These are phyloP conservation scores for Archips xylosteana DNA, from an alignment of 2,888 invertebrate genomes.

Conservation along the genomic window DNA sequence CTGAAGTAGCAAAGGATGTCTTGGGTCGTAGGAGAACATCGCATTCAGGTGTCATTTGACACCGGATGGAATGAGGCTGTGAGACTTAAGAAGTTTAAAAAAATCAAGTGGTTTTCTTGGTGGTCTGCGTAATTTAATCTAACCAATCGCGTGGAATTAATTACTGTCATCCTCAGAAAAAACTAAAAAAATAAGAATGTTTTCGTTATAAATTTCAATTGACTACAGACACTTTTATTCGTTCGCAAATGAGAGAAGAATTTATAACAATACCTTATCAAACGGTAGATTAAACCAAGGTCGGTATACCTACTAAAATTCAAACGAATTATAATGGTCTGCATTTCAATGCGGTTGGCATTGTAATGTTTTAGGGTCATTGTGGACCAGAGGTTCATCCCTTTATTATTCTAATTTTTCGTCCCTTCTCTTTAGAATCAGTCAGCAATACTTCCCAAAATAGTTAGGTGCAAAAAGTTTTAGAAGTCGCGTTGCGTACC, in stretches of 20 bases:
- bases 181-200: slow-evolving; percentile 41
- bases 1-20: not conserved
- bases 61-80: slow-evolving; percentile 24
- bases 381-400: slow-evolving; percentile 30
- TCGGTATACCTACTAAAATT: not conserved
- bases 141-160: slow-evolving; percentile 67
- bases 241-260: not conserved
- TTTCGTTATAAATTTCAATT: slow-evolving; percentile 27
- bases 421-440: slow-evolving; percentile 27
- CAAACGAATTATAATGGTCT: slow-evolving; percentile 16
- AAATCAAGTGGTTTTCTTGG: slow-evolving; percentile 49
- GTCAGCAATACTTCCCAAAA: slow-evolving; percentile 14
- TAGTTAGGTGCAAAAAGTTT: slow-evolving; percentile 5
- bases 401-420: slow-evolving; percentile 36
- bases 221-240: slow-evolving; percentile 20
- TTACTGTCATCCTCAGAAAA: slow-evolving; percentile 62
- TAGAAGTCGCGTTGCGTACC: not conserved
- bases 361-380: slow-evolving; percentile 28
- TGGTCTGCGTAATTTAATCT: slow-evolving; percentile 68
- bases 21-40: not conserved
- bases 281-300: slow-evolving; percentile 8
- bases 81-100: slow-evolving; percentile 26
- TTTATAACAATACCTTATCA: slow-evolving; percentile 24
- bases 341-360: slow-evolving; percentile 28
- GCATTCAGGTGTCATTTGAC: slow-evolving; percentile 4